Base-by-base conservation (phyloP, 2,797 vertebrate species). In the Micrastur ruficollis region DNA sequence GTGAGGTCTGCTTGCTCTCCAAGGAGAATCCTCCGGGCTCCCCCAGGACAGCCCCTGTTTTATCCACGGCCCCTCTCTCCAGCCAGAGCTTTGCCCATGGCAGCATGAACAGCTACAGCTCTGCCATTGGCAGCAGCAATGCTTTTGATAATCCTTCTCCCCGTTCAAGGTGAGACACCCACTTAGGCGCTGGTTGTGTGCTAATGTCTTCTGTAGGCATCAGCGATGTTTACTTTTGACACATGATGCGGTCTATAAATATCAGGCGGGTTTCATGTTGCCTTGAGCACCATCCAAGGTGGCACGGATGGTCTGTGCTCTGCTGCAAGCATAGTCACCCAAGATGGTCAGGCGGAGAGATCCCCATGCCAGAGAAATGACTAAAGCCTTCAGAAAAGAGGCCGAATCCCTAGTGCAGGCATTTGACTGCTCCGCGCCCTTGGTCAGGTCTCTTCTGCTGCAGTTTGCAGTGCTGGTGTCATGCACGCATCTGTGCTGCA, bases 401-500 rank as follows among this genome's bases (percentile, higher is more conserved):
- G 1, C 18, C 1, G 10, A 23, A 13, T 8, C 59, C 78, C 32
- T 6, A 2, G 14, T 1, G 3, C 11, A 5, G 34, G 42, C 0
- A 0, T 14, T 49, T 8, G 31, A 11, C 31, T 29, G n/a, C 53
- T 66, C 66, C 5, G 5, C 20, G 1, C 21, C 50, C 55, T 21
- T 5, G 12, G 11, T 13, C 29, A 2, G 8, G 6, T 63, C 40
- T n/a, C 17, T 26, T 42, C 79, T 70, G 47, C 42, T 8, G 50
- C 12, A 4, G 44, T 20, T 14, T 14, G 44, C 14, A 9, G 85
- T 0, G 9, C 50, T 9, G 47, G 21, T 18, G 55, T 17, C 20
- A 3, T 4, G 56, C 5, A 1, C 5, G 26, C 42, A 2, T 27
- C 71, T 32, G 56, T 0, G 0, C 26, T 2, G 2, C 25, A 2